A percentile compares a stretch with the other conserved stretches of the same genome.
Evolutionary conservation across 2,888 invertebrate genomes (phyloP).

Genomic region (Lithophane leautieri): DNA sequence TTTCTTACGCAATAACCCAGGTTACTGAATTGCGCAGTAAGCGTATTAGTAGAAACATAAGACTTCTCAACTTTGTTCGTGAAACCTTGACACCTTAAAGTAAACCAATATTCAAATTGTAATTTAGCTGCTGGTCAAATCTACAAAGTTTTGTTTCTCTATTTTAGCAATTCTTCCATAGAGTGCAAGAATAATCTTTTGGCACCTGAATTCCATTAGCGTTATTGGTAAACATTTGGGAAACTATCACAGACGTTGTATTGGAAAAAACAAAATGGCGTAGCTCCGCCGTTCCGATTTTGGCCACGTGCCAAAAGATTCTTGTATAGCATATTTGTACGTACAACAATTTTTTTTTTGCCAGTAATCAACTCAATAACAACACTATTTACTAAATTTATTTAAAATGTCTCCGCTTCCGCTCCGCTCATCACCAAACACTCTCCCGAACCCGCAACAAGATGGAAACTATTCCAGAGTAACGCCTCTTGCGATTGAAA

Average conservation of each 20-base stretch:
- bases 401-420: background rate
- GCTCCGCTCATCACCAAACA: conserved; percentile 3
- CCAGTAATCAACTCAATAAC: background rate
- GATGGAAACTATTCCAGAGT: conserved; percentile 56
- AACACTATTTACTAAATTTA: too few species aligned
- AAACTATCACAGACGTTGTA: background rate
- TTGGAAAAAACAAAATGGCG: background rate
- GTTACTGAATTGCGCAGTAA: too few species aligned
- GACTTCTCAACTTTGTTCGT: too few species aligned
- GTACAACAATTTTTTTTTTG: background rate
- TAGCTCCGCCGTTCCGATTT: background rate
- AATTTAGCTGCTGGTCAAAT: background rate
- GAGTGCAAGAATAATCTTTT: too few species aligned
- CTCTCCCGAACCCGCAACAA: conserved; percentile 31
- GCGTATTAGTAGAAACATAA: too few species aligned
- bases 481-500: conserved; percentile 71
- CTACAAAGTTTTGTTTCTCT: background rate
- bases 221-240: background rate
- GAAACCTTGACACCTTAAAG: too few species aligned
- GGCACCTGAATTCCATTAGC: too few species aligned
- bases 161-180: background rate
- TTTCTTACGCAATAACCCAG: too few species aligned
- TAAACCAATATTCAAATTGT: too few species aligned
- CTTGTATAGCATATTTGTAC: background rate
- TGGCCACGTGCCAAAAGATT: background rate